A percentile compares a stretch with the other conserved stretches of the same genome.
Evolutionary conservation across 2,797 vertebrate species (phyloP).

Genomic region (Thunnus albacares): DNA sequence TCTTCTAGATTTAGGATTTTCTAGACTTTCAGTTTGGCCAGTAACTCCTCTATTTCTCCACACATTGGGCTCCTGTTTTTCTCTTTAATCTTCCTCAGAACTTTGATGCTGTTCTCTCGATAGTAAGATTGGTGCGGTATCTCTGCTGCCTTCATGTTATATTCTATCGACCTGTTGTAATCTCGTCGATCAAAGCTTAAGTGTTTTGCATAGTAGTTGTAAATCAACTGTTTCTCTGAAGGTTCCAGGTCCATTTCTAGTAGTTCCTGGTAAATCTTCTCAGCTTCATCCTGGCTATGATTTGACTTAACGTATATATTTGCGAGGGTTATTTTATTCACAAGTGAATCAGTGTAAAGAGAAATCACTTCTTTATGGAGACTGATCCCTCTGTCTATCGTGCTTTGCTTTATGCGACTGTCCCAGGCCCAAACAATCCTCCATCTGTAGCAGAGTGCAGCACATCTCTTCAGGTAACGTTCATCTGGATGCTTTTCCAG

Average conservation of each 20-base stretch:
- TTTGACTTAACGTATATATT: constrained; percentile 29
- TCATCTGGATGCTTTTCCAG: too few relatives aligned
- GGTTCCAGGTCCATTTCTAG: constrained; percentile 48
- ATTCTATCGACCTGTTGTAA: constrained; percentile 30
- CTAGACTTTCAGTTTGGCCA: constrained; percentile 28
- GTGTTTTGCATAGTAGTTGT: constrained; percentile 65
- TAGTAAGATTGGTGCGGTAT: constrained; percentile 23
- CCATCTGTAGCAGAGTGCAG: too few relatives aligned
- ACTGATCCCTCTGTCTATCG: too few relatives aligned
- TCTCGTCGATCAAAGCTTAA: constrained; percentile 15
- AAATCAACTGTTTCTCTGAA: constrained; percentile 58
- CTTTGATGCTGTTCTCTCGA: constrained; percentile 50
- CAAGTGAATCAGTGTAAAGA: constrained; percentile 40
- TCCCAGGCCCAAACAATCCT: too few relatives aligned
- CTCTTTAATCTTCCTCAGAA: constrained; percentile 53
- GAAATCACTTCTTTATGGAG: too few relatives aligned
- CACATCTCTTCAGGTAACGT: too few relatives aligned
- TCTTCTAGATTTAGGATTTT: background rate
- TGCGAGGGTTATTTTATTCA: constrained; percentile 54
- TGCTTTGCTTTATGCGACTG: too few relatives aligned
- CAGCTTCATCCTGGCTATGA: constrained; percentile 30
- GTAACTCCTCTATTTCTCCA: constrained; percentile 60
- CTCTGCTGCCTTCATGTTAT: constrained; percentile 23
- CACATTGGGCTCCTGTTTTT: constrained; percentile 58
- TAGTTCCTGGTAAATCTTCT: constrained; percentile 55